Evolutionary conservation across 2,888 invertebrate species (phyloP), one percentile per base, ranked within the genome.

Genomic region (Lasioglossum zephyrum): DNA sequence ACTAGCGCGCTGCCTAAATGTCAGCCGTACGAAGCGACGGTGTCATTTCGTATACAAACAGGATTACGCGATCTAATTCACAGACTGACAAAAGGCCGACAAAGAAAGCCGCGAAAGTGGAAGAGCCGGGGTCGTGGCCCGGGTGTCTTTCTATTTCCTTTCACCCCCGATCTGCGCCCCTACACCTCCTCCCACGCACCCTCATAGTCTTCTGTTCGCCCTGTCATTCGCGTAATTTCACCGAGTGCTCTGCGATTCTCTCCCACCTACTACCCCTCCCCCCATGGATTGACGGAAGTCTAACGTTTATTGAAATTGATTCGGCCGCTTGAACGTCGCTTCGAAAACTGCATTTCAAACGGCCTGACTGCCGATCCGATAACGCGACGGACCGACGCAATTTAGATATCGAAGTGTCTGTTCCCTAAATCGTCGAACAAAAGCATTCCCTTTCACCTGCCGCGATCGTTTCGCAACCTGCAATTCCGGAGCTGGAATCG

Each of bases 1-100:
- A 88, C 88, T 89, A 84, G 91, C 89, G 86, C 85, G 90, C 92
- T 91, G 91, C 93, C 93, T 94, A 93, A 94, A 93, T 93, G 94
- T 94, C 94, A 94, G 94, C 92, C 91, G 88, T 88, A 89, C 91
- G 91, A 92, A 92, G 93, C 93, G 93, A 89, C 92, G 92, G 94
- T 94, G 94, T 95, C 94, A 94, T 94, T 94, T 94, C 93, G 92
- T 93, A 92, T 94, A 94, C 95, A 94, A 95, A 95, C 94, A 93
- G 93, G 94, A 95, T 95, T 94, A 94, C 93, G 92, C 94, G 93
- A 95, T 95, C 93, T 94, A 94, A 94, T 95, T 94, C 94, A 92
- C 91, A 77, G 91, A 80, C 92, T 92, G 93, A 95, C 94, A 95
- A 95, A 94, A 93, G 94, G 75, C 84, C 88, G 86, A 86, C 87